Conservation (phyloP, 2,113 vertebrate species). For the Cettia cetti region DNA sequence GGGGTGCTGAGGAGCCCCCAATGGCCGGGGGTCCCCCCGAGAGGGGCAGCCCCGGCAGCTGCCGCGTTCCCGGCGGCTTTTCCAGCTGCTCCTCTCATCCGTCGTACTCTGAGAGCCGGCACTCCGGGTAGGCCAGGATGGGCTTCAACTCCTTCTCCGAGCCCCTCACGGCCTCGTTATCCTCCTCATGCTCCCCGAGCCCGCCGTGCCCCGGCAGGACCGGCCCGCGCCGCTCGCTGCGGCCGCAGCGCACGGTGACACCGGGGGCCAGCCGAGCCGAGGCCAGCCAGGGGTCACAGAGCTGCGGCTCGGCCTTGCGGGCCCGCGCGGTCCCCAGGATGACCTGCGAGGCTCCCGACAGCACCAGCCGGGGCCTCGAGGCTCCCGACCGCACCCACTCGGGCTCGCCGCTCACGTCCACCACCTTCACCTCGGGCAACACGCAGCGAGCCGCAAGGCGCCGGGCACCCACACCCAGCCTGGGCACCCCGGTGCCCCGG, state of each 20-base stretch:
- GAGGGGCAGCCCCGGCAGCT: not conserved
- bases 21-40: accelerated
- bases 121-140: not conserved
- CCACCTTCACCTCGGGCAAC: slow-evolving; percentile 58
- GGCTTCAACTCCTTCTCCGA: not conserved
- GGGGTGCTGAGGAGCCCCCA: not conserved
- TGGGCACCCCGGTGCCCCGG: not conserved
- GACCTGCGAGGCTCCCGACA: accelerated
- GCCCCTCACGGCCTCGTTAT: not conserved
- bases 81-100: not conserved
- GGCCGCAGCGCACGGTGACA: slow-evolving; percentile 50
- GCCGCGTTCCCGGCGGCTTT: not conserved
- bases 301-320: not conserved
- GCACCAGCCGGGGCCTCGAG: accelerated
- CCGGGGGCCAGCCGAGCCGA: slow-evolving; percentile 60
- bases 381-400: no score
- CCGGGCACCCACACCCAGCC: slow-evolving; percentile 20
- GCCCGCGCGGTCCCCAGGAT: accelerated
- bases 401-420: not conserved
- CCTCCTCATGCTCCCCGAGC: accelerated
- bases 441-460: slow-evolving; percentile 37
- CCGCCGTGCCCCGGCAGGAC: accelerated
- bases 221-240: not conserved
- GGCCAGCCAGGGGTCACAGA: slow-evolving; percentile 47
- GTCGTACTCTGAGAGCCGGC: not conserved